A percentile compares a stretch with the other conserved stretches of the same genome.
phyloP scores from a whole-genome alignment of 2,797 vertebrate genomes.

The Schizopygopsis malacanthus region DNA sequence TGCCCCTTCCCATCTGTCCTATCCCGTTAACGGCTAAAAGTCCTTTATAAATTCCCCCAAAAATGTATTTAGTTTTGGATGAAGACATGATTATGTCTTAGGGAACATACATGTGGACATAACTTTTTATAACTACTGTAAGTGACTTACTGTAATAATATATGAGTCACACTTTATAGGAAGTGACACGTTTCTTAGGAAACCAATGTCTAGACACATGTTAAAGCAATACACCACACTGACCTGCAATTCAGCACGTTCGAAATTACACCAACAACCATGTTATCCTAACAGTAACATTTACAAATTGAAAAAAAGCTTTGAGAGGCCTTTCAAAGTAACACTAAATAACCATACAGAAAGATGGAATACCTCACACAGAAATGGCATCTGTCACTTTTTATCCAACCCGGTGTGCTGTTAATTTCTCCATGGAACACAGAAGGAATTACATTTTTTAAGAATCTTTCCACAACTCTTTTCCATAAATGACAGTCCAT shows the following conservation, averaged over 20 bases:
- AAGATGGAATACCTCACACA: not conserved
- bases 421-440: not conserved
- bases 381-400: not conserved
- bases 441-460: not conserved
- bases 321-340: not conserved
- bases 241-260: not conserved
- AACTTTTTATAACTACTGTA: constrained; percentile 31
- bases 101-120: not conserved
- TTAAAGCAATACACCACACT: constrained; percentile 36
- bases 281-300: not conserved
- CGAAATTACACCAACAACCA: not conserved
- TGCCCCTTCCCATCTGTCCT: not conserved
- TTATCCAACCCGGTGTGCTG: not conserved
- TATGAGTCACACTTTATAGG: constrained; percentile 37
- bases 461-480: not conserved
- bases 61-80: not conserved
- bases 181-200: constrained; percentile 14
- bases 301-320: not conserved
- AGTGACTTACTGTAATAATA: constrained; percentile 23
- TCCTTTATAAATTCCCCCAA: not conserved
- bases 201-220: constrained; percentile 41
- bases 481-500: not conserved
- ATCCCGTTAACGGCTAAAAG: not conserved
- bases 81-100: not conserved
- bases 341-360: not conserved